These are phyloP conservation scores for Pachycephala philippinensis DNA, from an alignment of 2,113 vertebrate species.

Conservation along the genomic window DNA sequence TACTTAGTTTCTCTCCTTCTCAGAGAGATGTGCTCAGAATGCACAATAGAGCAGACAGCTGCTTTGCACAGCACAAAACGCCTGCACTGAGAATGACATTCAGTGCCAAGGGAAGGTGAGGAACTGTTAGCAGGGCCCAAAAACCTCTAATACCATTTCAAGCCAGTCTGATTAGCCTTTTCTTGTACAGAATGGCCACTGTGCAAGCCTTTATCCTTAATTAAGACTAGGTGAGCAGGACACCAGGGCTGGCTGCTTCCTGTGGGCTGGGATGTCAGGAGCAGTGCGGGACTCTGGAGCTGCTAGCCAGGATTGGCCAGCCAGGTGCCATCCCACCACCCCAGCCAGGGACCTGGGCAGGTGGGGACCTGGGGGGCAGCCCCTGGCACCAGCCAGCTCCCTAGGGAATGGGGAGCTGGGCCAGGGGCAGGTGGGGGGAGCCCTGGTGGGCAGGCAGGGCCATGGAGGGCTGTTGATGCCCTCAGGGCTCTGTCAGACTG, in stretches of 20 bases:
- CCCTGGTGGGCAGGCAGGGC: not conserved
- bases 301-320: not conserved
- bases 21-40: not conserved
- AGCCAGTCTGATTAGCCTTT: not conserved
- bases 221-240: not conserved
- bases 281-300: not conserved
- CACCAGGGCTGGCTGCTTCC: not conserved
- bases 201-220: not conserved
- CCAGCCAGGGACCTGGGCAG: not conserved
- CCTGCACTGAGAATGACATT: not conserved
- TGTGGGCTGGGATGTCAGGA: not conserved
- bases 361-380: not conserved
- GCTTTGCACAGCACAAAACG: not conserved
- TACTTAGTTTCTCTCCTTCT: not conserved
- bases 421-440: no score
- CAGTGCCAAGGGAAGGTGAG: not conserved
- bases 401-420: not conserved
- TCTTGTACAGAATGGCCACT: not conserved
- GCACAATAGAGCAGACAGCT: not conserved
- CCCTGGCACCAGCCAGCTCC: not conserved
- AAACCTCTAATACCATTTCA: not conserved
- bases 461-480: no score
- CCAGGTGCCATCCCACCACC: not conserved
- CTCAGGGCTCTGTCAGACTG: not conserved
- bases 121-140: not conserved